phyloP scores from a whole-genome alignment of 30 jellyfish, hydroid and myxozoan species.

The Chrysaora quinquecirrha region DNA sequence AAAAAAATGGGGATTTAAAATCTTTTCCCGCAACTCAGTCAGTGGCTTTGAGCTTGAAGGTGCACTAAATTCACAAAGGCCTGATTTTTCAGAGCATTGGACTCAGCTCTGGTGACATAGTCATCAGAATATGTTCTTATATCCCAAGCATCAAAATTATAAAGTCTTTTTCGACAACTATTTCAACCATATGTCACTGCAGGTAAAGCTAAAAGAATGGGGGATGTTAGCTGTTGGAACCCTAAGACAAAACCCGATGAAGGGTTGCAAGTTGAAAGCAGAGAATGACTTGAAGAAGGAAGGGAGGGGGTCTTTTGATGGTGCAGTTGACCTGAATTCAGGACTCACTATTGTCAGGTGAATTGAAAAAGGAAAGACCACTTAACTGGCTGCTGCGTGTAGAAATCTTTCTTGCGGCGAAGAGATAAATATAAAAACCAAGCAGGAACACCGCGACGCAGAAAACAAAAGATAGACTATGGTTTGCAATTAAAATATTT shows the following conservation, averaged over 20 bases:
- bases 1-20: too few species aligned
- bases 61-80: slow-evolving; percentile 32
- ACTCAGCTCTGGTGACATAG: slow-evolving; percentile 23
- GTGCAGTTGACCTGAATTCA: slow-evolving; percentile 22
- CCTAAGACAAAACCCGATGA: too few species aligned
- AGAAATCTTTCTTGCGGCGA: too few species aligned
- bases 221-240: slow-evolving; percentile 43
- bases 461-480: too few species aligned
- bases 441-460: too few species aligned
- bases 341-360: slow-evolving; percentile 15
- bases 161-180: slow-evolving; percentile 49
- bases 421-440: too few species aligned
- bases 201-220: slow-evolving; percentile 41
- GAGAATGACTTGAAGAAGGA: slow-evolving; percentile 31
- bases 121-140: slow-evolving; percentile 22
- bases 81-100: slow-evolving; percentile 9
- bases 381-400: too few species aligned
- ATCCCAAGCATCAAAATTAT: slow-evolving; percentile 17
- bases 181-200: slow-evolving; percentile 5
- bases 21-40: slow-evolving; percentile 37
- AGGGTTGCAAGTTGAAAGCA: slow-evolving; percentile 34
- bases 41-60: slow-evolving; percentile 38
- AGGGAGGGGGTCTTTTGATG: slow-evolving; percentile 28
- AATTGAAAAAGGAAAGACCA: too few species aligned
- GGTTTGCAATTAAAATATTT: too few species aligned